phyloP scores from a whole-genome alignment of 1,140 invertebrate genomes.

The Olivierus martensii region DNA sequence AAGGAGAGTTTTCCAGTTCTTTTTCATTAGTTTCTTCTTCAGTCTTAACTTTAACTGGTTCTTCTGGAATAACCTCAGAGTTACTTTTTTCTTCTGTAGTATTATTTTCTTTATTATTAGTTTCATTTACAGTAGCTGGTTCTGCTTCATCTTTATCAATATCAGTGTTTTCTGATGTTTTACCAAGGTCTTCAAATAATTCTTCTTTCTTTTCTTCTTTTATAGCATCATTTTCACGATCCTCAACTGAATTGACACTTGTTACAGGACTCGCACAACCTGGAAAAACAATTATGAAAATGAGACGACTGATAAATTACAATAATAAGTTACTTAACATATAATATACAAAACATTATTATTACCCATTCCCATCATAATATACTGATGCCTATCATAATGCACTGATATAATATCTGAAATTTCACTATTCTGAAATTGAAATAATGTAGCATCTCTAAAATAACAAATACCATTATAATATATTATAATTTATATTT shows the following conservation, averaged over 20 bases:
- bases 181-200: not conserved
- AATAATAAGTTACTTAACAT: not conserved
- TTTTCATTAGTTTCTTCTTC: constrained; percentile 2
- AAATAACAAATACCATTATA: too few species aligned
- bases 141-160: constrained; percentile 1
- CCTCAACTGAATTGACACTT: constrained; percentile 19
- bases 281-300: not conserved
- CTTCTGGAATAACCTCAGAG: constrained; percentile 16
- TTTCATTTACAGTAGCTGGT: not conserved
- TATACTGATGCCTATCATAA: too few species aligned
- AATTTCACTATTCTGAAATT: too few species aligned
- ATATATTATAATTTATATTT: too few species aligned
- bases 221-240: constrained; percentile 15
- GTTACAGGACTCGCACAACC: constrained; percentile 13
- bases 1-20: not conserved
- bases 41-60: not conserved
- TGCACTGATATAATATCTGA: not conserved
- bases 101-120: too few species aligned
- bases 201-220: constrained; percentile 33
- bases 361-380: too few species aligned
- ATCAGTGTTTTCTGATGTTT: constrained; percentile 1
- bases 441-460: too few species aligned
- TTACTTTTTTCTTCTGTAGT: constrained; percentile 7
- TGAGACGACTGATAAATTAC: not conserved
- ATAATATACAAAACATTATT: not conserved